phyloP scores from a whole-genome alignment of 2,113 vertebrate genomes.

The Promerops cafer region DNA sequence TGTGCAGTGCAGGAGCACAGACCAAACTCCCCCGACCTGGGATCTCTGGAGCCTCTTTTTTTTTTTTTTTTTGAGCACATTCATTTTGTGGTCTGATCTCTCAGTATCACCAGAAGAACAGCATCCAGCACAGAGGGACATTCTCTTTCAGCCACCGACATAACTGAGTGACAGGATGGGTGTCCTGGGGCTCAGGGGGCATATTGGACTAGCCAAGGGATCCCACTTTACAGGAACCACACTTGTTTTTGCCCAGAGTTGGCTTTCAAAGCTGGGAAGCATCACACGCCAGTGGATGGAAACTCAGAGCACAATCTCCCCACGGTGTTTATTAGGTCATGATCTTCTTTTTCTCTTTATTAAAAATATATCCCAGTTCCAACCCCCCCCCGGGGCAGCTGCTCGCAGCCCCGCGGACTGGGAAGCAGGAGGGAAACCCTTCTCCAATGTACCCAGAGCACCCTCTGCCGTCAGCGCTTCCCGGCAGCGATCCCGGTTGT shows the following conservation, averaged over 20 bases:
- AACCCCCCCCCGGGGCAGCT: background rate
- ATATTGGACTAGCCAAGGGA: fast-evolving
- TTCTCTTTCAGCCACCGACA: fast-evolving
- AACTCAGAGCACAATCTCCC: background rate
- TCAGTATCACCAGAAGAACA: background rate
- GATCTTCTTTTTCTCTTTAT: background rate
- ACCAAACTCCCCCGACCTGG: background rate
- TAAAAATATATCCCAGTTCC: background rate
- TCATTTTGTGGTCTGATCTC: background rate
- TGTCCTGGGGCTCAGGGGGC: background rate
- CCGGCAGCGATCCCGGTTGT: background rate
- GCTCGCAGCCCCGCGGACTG: background rate
- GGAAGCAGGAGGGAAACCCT: background rate
- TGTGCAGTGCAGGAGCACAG: background rate
- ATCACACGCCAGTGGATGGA: background rate
- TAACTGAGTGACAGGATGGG: too few species aligned
- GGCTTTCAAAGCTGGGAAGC: background rate
- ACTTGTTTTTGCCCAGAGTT: background rate
- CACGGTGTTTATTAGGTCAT: background rate
- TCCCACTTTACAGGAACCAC: background rate
- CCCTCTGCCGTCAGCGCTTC: constrained; percentile 33
- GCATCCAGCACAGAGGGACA: background rate
- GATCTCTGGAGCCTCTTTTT: background rate
- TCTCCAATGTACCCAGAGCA: background rate
- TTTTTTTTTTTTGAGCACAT: background rate